Base-by-base conservation (phyloP, 2,888 invertebrate species). In the Anorthoa munda region DNA sequence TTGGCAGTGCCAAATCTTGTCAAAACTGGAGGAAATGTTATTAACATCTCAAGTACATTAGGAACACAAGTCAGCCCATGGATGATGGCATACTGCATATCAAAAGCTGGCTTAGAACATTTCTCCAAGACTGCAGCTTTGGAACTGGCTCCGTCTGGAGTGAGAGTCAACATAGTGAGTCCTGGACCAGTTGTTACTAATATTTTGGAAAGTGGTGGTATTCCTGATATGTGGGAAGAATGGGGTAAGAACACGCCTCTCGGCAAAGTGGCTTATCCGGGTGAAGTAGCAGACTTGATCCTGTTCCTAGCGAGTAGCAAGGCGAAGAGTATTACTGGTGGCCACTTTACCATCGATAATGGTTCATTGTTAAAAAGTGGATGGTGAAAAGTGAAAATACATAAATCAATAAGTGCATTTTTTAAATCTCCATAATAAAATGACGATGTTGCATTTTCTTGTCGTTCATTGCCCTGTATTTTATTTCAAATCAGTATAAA, bases 71-170 rank as follows among this genome's bases (percentile, higher is more conserved):
- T 12, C 0, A 12, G 0, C 4, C 59, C 66, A 12, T 45, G 12
- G 21, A 51, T 68, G 65, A 48, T 46, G 58, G 72, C 76, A 1
- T 80, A 80, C 45, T 66, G 72, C 15, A 59, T 80, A 46, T 79
- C 80, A 13, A 80, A 80, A 46, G 80, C 80, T 45, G 80, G 80
- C 2, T 51, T 80, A 12, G 98, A 98, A 91, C 98, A 98, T 86
- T 97, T 98, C 81, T 98, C 98, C 0, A 94, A 97, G 82, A 97
- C 97, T 87, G 93, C 97, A 18, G 98, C 98, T 11, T 90, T 98
- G 61, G 98, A 97, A 86, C 90, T 97, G 18, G 97, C 97, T 67
- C 75, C 91, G 0, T 95, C 96, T 84, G 94, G 90, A n/a, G 97
- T 98, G 1, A 94, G 98, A 66, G 98, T 98, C 0, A 98, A 98